Conservation (phyloP, 2,888 invertebrate species). For the Ametastegia equiseti region DNA sequence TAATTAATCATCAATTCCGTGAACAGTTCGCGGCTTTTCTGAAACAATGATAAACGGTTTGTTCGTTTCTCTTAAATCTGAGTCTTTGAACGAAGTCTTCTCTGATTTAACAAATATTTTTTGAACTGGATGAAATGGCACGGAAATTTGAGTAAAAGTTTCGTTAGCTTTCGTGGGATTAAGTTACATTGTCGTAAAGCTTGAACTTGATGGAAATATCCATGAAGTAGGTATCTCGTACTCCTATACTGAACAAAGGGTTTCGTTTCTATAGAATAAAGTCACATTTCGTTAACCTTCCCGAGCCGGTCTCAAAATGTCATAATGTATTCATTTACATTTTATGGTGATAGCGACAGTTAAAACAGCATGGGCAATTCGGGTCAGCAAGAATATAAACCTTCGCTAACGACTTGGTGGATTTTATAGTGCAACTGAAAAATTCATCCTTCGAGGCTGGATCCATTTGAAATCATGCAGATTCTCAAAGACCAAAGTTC, state of each 20-base stretch:
- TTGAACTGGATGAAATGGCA: background rate
- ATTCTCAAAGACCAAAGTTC: too few species aligned
- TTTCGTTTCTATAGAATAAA: background rate
- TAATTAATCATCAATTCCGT: background rate
- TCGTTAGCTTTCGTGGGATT: background rate
- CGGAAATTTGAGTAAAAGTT: background rate
- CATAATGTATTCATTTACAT: background rate
- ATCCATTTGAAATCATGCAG: too few species aligned
- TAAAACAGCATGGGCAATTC: background rate
- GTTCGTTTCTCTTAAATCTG: background rate
- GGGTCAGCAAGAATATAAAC: background rate
- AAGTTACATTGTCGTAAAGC: background rate
- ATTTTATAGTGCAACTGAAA: too few species aligned
- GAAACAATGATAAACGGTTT: background rate
- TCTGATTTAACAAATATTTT: background rate
- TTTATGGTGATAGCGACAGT: background rate
- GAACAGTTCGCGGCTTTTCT: background rate
- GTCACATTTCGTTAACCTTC: background rate
- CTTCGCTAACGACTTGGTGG: background rate
- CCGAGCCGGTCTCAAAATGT: background rate
- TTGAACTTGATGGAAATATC: background rate
- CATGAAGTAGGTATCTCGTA: background rate
- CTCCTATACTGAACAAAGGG: background rate
- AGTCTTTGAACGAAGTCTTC: background rate
- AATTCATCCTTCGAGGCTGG: too few species aligned